These are phyloP conservation scores for Platorchestia sp. DNA, from an alignment of 1,140 invertebrate genomes.

Conservation along the genomic window DNA sequence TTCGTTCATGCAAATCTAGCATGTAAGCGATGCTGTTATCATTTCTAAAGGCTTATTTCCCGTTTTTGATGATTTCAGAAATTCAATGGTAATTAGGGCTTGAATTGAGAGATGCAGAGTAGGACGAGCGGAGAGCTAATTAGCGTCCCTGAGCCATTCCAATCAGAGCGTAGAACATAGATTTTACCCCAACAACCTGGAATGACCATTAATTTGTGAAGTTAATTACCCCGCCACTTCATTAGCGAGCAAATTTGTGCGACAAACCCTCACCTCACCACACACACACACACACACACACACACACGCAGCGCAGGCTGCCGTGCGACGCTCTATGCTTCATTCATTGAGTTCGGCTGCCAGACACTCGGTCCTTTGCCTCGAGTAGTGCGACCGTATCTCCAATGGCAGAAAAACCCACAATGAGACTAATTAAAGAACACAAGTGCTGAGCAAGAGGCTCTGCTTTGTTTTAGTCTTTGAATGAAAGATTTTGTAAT, in stretches of 20 bases:
- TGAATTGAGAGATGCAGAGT: neutral
- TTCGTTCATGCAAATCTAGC: neutral
- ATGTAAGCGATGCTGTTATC: neutral
- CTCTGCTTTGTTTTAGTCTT: neutral
- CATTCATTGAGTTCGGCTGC: no score
- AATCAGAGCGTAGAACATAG: neutral
- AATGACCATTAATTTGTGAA: slow-evolving; percentile 2
- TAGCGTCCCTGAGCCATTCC: neutral
- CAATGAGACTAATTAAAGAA: neutral
- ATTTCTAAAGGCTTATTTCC: neutral
- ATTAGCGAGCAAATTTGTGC: neutral
- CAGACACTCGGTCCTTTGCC: neutral
- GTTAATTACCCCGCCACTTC: neutral
- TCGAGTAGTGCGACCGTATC: neutral
- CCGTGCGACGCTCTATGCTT: no score
- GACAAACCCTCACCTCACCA: neutral
- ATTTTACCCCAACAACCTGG: slow-evolving; percentile 6
- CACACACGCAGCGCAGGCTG: no score
- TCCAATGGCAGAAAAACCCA: neutral
- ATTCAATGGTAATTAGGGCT: neutral
- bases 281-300: no score
- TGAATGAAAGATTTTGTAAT: neutral
- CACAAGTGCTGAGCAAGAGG: neutral
- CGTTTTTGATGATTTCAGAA: neutral
- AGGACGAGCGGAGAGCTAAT: neutral